phyloP scores from a whole-genome alignment of 2,113 vertebrate genomes.

The Lepus americanus region DNA sequence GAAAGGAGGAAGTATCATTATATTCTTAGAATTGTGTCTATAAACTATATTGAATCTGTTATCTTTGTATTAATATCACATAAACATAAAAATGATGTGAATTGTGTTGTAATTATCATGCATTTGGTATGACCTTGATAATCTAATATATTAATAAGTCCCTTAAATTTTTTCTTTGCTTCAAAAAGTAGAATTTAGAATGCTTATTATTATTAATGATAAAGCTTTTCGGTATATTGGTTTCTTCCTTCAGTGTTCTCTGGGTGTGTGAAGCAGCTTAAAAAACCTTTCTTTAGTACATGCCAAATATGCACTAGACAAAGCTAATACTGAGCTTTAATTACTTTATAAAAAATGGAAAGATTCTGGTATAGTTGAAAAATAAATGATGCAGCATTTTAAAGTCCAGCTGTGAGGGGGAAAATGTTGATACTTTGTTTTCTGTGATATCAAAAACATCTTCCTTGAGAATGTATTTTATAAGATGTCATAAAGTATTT shows the following conservation, averaged over 20 bases:
- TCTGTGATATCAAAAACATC: slow-evolving; percentile 26
- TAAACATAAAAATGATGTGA: no score
- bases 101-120: no score
- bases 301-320: not conserved
- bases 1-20: no score
- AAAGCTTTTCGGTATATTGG: not conserved
- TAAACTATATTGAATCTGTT: no score
- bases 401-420: not conserved
- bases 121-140: no score
- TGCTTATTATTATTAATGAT: slow-evolving; percentile 4
- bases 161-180: no score
- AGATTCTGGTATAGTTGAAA: slow-evolving; percentile 13
- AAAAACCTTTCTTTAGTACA: not conserved
- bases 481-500: not conserved
- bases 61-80: no score
- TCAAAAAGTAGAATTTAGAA: not conserved
- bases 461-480: slow-evolving; percentile 29
- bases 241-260: slow-evolving; percentile 34
- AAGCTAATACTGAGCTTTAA: not conserved
- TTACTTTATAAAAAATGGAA: slow-evolving; percentile 46
- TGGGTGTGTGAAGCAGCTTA: not conserved
- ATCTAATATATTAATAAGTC: no score
- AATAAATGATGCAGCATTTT: not conserved
- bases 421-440: not conserved
- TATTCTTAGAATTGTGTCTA: no score